Evolutionary conservation across 2,888 invertebrate species (phyloP), one percentile per base, ranked within the genome.

Genomic region (Crepidodera aurea): DNA sequence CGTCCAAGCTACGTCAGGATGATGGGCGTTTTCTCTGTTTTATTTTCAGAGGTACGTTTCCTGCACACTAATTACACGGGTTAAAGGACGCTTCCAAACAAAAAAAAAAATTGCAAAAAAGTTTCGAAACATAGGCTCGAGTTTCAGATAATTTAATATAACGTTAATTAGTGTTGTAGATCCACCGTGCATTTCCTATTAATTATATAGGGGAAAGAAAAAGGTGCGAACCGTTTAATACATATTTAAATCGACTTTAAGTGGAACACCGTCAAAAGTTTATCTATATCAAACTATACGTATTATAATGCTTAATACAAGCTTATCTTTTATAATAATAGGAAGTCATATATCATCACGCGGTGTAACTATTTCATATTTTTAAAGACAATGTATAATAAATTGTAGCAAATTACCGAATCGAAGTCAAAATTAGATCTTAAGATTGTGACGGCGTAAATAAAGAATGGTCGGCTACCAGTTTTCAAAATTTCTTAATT

Each of bases 1-100:
- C 65, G 67, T 63, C 65, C 65, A 64, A 48, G 55, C 62, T 50
- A 51, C 40, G 40, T 53, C 51, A 37, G 48, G 22, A 32, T 55
- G 60, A 60, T 55, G 54, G 32, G 40, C 39, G 40, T 27, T 40
- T 46, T 60, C 54, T 29, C 42, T 56, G 39, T 54, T 55, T 55
- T 55, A 55, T 55, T 55, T 54, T 55, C 46, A 48, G 54, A 39
- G 37, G 32, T 39, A 55, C 50, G 42, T 60, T 60, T 60, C 55
- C 55, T 54, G 55, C 39, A 19, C 48, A 48, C 60, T 60, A 60
- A 60, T 60, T 60, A 60, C 60, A 60, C 39, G 55, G 48, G 48
- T 60, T 54, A 60, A 48, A 13, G 15, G 25, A 27, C 27, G 48
- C 32, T 19, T 39, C 22, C 22, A 37, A 27, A 34, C 29, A 39